phyloP scores from a whole-genome alignment of 2,888 invertebrate species.

The Eupithecia vulgata region DNA sequence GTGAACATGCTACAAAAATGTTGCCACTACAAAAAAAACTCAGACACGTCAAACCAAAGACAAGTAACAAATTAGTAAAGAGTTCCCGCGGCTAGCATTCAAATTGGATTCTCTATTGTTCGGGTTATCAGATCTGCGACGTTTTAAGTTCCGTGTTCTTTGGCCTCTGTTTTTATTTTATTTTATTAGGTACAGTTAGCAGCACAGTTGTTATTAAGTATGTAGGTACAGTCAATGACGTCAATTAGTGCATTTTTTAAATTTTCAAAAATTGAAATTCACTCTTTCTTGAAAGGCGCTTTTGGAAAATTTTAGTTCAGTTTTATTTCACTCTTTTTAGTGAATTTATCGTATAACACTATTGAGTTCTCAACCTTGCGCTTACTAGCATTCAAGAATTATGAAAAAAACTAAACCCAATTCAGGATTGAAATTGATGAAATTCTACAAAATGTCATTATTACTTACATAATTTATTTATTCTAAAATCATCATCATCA shows the following conservation, averaged over 20 bases:
- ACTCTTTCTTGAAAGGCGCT: too few relatives aligned
- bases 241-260: not conserved
- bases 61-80: constrained; percentile 69
- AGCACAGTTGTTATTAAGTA: not conserved
- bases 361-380: too few relatives aligned
- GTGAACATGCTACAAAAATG: not conserved
- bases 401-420: too few relatives aligned
- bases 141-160: constrained; percentile 61
- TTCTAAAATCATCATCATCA: too few relatives aligned
- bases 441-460: too few relatives aligned
- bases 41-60: constrained; percentile 60
- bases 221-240: not conserved
- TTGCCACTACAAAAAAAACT: constrained; percentile 2
- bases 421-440: too few relatives aligned
- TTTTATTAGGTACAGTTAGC: constrained; percentile 33
- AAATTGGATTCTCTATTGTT: constrained; percentile 76
- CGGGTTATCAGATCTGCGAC: constrained; percentile 58
- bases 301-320: too few relatives aligned
- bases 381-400: too few relatives aligned
- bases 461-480: too few relatives aligned
- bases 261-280: too few relatives aligned
- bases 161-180: constrained; percentile 16
- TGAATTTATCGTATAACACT: too few relatives aligned
- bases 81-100: constrained; percentile 76
- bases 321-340: too few relatives aligned